Percentiles rank a stretch among this genome's conserved stretches.
phyloP scores from a whole-genome alignment of 1,140 invertebrate species.

The Nomia melanderi region DNA sequence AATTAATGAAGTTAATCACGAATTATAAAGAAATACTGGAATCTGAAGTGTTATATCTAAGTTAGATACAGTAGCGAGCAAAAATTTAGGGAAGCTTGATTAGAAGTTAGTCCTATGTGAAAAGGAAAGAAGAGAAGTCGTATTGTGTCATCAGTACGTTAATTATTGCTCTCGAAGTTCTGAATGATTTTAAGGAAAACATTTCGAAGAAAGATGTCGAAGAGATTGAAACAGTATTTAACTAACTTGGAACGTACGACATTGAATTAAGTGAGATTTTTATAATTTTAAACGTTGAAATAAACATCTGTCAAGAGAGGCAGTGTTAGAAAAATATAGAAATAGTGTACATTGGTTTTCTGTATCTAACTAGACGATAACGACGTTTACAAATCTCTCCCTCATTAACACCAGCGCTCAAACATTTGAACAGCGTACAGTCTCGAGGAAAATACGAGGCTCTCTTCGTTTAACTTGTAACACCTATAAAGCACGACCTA shows the following conservation, averaged over 20 bases:
- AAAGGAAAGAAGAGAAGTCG: no score
- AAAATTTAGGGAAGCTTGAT: background rate
- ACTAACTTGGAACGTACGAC: no score
- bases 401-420: background rate
- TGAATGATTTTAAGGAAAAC: no score
- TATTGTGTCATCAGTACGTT: no score
- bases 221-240: no score
- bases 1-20: background rate
- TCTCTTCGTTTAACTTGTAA: no score
- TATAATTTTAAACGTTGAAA: no score
- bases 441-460: background rate
- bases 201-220: no score
- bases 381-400: background rate
- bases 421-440: constrained; percentile 2
- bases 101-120: no score
- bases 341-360: background rate
- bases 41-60: background rate
- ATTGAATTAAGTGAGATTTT: no score
- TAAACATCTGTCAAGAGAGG: background rate
- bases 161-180: no score
- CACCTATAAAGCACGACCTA: no score
- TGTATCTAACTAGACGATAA: background rate
- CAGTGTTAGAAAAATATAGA: background rate
- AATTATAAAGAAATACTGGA: background rate
- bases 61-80: background rate